Conservation (phyloP, 1,140 invertebrate genomes). For the Macrocentrus cingulum region DNA sequence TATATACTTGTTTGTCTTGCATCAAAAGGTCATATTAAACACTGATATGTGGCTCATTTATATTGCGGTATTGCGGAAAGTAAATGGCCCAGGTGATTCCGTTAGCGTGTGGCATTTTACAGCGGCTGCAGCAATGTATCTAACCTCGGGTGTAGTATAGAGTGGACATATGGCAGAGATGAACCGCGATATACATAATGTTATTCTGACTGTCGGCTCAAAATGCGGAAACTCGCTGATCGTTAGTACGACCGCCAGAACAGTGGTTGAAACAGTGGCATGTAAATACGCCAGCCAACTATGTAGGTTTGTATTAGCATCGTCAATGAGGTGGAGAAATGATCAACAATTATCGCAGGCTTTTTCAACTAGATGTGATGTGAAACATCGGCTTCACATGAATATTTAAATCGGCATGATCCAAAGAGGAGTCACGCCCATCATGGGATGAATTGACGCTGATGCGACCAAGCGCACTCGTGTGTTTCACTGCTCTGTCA, state of each 20-base stretch:
- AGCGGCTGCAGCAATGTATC: neutral
- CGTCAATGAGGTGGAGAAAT: slow-evolving; percentile 6
- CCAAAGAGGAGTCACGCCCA: slow-evolving; percentile 9
- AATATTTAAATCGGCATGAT: slow-evolving; percentile 15
- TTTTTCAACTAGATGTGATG: slow-evolving; percentile 19
- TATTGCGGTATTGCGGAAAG: neutral
- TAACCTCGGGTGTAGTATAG: neutral
- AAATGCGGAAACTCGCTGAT: slow-evolving; percentile 25
- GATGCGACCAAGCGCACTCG: neutral
- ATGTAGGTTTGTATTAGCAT: slow-evolving; percentile 22
- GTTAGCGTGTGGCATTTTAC: slow-evolving; percentile 1
- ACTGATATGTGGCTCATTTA: slow-evolving; percentile 5
- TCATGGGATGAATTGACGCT: slow-evolving; percentile 1
- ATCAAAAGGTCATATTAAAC: neutral
- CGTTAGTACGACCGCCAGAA: slow-evolving; percentile 8
- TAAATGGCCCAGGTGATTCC: slow-evolving; percentile 7
- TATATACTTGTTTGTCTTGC: too few relatives aligned
- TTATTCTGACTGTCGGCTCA: slow-evolving; percentile 25
- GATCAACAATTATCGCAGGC: too few relatives aligned
- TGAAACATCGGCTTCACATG: slow-evolving; percentile 11
- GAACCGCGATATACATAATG: slow-evolving; percentile 28
- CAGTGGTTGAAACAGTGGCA: slow-evolving; percentile 1
- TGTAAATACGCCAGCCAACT: slow-evolving; percentile 23
- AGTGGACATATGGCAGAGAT: slow-evolving; percentile 19
- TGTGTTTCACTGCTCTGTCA: neutral